Conservation (phyloP, 2,797 vertebrate genomes). For the Gila robusta region DNA sequence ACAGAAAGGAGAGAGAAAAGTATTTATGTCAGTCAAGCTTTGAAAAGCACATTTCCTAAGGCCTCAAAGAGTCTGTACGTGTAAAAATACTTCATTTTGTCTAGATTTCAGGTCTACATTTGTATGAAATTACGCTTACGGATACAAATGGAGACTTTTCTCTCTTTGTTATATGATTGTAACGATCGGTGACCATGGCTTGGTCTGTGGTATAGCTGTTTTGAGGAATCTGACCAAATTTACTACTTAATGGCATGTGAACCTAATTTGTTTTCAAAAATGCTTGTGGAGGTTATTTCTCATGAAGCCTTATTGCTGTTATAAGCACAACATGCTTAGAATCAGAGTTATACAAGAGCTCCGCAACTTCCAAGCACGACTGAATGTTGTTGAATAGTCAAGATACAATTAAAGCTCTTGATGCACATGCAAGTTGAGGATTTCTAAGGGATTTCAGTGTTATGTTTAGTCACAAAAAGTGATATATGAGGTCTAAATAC, state of each 20-base stretch:
- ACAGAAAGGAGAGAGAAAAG: constrained; percentile 17
- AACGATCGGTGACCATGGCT: constrained; percentile 45
- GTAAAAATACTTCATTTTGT: constrained; percentile 65
- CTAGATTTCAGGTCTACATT: constrained; percentile 73
- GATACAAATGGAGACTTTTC: constrained; percentile 68
- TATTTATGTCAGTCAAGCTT: constrained; percentile 47
- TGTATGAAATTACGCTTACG: constrained; percentile 73
- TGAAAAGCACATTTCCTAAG: constrained; percentile 64
- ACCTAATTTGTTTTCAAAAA: constrained; percentile 23
- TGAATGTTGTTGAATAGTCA: constrained; percentile 19
- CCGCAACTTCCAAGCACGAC: constrained; percentile 18
- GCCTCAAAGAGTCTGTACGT: constrained; percentile 71
- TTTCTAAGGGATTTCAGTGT: constrained; percentile 18
- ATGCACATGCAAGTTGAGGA: not conserved
- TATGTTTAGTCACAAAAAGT: not conserved
- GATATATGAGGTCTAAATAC: not conserved
- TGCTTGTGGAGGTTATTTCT: constrained; percentile 33
- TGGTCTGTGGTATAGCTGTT: constrained; percentile 19
- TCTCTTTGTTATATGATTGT: constrained; percentile 67
- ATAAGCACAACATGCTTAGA: constrained; percentile 37
- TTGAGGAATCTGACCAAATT: constrained; percentile 49
- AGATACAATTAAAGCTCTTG: not conserved
- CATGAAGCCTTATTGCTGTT: constrained; percentile 38
- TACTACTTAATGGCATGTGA: constrained; percentile 33
- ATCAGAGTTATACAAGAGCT: constrained; percentile 29